Conservation (phyloP, 2,888 invertebrate species). For the Spilarctia lutea region DNA sequence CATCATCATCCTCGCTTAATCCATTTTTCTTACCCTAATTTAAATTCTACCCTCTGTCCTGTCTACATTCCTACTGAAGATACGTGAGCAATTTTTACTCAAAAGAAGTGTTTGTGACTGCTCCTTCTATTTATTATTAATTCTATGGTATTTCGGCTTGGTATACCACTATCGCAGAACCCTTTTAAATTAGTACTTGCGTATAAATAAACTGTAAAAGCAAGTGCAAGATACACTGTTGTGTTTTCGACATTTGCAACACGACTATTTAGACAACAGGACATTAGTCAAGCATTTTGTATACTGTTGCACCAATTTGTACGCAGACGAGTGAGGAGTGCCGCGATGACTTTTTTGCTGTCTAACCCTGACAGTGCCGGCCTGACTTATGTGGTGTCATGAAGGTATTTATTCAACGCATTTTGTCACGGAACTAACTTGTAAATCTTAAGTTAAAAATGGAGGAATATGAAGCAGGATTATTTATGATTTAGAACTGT, state of each 20-base stretch:
- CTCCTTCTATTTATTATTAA: background rate
- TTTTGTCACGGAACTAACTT: constrained; percentile 26
- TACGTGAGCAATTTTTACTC: no score
- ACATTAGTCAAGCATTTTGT: constrained; percentile 55
- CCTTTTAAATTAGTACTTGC: constrained; percentile 32
- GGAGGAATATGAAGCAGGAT: constrained; percentile 2
- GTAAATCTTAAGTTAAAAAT: constrained; percentile 16
- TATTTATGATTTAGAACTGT: constrained; percentile 19
- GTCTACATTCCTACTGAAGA: no score
- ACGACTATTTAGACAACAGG: constrained; percentile 26
- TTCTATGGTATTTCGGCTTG: background rate
- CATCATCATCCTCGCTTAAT: no score
- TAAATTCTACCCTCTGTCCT: no score
- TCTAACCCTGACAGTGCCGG: constrained; percentile 31
- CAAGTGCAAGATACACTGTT: constrained; percentile 20
- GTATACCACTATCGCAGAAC: background rate
- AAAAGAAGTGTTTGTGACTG: background rate
- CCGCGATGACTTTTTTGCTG: constrained; percentile 38
- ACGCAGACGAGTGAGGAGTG: constrained; percentile 50
- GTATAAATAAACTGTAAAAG: constrained; percentile 45
- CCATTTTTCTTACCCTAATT: no score
- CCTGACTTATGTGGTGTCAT: constrained; percentile 29
- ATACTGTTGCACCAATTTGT: constrained; percentile 48
- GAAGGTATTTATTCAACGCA: constrained; percentile 19
- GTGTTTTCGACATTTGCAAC: constrained; percentile 28